Conservation (phyloP, 2,113 vertebrate genomes). For the Psammodynastes pulverulentus region DNA sequence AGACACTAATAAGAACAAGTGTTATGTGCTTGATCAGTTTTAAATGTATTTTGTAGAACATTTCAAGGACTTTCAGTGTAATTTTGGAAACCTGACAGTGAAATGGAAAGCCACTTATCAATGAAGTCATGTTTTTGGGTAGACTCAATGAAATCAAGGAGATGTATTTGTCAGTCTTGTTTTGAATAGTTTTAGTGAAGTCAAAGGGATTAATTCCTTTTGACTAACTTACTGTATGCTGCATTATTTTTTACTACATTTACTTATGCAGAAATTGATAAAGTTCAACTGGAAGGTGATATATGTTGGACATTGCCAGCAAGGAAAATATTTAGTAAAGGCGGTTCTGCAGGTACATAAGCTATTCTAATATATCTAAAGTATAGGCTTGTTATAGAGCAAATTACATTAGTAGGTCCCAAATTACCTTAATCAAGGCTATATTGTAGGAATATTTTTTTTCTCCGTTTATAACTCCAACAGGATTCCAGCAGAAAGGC, state of each 20-base stretch:
- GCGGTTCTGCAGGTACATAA: neutral
- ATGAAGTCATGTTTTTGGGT: neutral
- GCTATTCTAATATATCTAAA: neutral
- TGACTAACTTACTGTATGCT: neutral
- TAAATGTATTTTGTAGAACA: slow-evolving; percentile 15
- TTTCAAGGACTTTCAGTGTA: slow-evolving; percentile 7
- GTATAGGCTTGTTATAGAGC: neutral
- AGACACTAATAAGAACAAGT: slow-evolving; percentile 17
- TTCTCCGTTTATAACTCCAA: neutral
- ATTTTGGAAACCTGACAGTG: neutral
- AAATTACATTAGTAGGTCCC: neutral
- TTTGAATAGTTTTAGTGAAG: neutral
- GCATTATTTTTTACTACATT: neutral
- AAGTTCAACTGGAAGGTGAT: neutral
- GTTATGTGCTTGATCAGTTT: slow-evolving; percentile 9
- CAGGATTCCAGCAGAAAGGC: neutral
- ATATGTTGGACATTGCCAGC: neutral
- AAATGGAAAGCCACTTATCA: neutral
- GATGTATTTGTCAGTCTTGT: neutral
- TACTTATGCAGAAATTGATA: neutral
- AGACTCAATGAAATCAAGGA: neutral
- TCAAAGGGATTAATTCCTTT: neutral
- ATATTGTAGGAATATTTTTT: neutral
- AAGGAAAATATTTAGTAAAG: neutral
- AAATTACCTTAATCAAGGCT: neutral